phyloP scores from a whole-genome alignment of 1,140 invertebrate genomes.

The Ceratina calcarata region DNA sequence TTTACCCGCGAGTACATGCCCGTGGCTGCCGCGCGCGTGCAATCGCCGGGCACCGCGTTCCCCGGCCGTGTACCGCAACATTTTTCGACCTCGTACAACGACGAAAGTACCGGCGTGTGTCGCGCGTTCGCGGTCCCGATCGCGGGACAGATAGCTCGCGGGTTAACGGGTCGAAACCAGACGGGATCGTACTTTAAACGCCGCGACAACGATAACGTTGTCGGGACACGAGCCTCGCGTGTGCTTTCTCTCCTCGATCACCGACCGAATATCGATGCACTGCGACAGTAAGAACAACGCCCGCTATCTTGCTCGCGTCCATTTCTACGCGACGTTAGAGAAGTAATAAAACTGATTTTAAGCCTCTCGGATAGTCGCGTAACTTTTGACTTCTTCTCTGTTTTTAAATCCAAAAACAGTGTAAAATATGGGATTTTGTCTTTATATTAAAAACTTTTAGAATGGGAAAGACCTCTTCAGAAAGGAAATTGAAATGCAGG shows the following conservation, averaged over 20 bases:
- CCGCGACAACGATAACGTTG: constrained; percentile 31
- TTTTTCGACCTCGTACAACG: constrained; percentile 38
- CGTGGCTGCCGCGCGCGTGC: not conserved
- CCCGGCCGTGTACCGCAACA: not conserved
- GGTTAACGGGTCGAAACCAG: constrained; percentile 26
- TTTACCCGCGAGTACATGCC: constrained; percentile 1
- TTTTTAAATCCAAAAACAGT: too few species aligned
- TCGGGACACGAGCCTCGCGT: constrained; percentile 26
- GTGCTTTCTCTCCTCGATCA: constrained; percentile 24
- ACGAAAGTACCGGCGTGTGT: constrained; percentile 18
- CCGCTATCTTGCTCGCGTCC: not conserved
- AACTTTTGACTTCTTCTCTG: too few species aligned
- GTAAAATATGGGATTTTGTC: too few species aligned
- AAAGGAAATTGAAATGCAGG: too few species aligned
- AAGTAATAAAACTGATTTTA: too few species aligned
- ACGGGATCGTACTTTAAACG: constrained; percentile 20
- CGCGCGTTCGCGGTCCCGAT: constrained; percentile 1
- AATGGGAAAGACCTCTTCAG: too few species aligned
- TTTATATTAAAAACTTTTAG: too few species aligned
- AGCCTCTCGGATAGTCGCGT: too few species aligned
- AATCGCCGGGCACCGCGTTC: not conserved
- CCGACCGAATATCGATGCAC: not conserved
- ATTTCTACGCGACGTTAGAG: too few species aligned
- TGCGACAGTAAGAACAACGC: not conserved
- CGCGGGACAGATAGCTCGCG: constrained; percentile 1